These are phyloP conservation scores for Amphilophus citrinellus DNA, from an alignment of 2,113 vertebrate genomes.

Conservation along the genomic window DNA sequence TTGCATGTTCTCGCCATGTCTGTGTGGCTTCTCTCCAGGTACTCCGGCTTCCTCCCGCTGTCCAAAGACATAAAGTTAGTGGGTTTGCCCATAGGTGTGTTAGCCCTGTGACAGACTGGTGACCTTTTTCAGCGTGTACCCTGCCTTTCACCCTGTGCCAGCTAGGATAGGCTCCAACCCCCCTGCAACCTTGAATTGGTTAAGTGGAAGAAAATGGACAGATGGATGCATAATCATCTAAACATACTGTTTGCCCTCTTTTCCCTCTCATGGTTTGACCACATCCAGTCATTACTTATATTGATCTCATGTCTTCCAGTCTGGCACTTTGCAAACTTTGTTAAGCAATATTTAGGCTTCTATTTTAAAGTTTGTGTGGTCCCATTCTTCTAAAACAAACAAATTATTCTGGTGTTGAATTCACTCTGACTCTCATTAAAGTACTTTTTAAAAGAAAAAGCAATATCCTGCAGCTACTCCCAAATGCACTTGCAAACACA, in stretches of 20 bases:
- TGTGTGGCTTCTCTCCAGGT: no score
- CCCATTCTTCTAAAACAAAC: conserved; percentile 35
- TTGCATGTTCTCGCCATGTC: no score
- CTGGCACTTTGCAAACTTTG: not conserved
- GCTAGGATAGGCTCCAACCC: no score
- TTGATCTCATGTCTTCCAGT: not conserved
- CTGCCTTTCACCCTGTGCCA: no score
- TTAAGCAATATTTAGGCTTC: conserved; percentile 1
- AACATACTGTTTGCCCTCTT: not conserved
- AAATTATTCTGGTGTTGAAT: conserved; percentile 8
- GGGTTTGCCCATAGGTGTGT: no score
- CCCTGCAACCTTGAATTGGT: no score
- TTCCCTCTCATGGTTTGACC: not conserved
- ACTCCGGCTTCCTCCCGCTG: no score
- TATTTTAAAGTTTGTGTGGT: conserved; percentile 26
- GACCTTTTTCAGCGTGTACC: no score
- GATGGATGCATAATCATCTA: no score
- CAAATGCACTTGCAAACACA: conserved; percentile 36
- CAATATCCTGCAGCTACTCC: conserved; percentile 65
- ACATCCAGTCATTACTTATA: not conserved
- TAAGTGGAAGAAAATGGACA: no score
- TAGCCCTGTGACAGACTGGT: no score
- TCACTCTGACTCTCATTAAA: conserved; percentile 37
- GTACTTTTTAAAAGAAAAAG: conserved; percentile 56
- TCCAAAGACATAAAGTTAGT: no score